These are phyloP conservation scores for Drosophila melanogaster DNA, from an alignment of 1,140 invertebrate genomes.

Conservation along the genomic window DNA sequence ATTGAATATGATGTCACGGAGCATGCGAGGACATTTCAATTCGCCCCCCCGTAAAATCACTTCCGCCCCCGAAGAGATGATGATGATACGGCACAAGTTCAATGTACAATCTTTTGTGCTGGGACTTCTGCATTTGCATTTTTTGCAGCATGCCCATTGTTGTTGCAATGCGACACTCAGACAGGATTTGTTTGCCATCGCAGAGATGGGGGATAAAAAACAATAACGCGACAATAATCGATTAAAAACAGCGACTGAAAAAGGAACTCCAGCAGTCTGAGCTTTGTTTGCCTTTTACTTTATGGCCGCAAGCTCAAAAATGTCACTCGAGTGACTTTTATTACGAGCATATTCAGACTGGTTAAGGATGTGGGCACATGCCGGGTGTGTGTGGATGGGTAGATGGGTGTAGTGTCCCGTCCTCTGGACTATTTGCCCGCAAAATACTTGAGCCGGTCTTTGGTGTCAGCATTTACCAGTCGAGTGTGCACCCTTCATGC, in stretches of 20 bases:
- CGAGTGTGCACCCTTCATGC: slow-evolving; percentile 47
- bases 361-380: slow-evolving; percentile 6
- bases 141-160: slow-evolving; percentile 39
- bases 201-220: slow-evolving; percentile 19
- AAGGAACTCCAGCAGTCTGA: slow-evolving; percentile 47
- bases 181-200: slow-evolving; percentile 66
- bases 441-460: slow-evolving; percentile 74
- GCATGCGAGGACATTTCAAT: slow-evolving; percentile 64
- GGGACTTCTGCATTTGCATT: slow-evolving; percentile 51
- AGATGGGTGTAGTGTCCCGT: background rate
- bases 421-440: slow-evolving; percentile 73
- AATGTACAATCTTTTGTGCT: slow-evolving; percentile 66
- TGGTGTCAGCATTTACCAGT: slow-evolving; percentile 80
- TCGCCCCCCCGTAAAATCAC: slow-evolving; percentile 13
- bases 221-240: slow-evolving; percentile 72
- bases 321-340: slow-evolving; percentile 81
- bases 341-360: slow-evolving; percentile 48
- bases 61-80: slow-evolving; percentile 14
- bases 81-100: slow-evolving; percentile 72
- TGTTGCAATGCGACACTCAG: slow-evolving; percentile 74
- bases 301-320: slow-evolving; percentile 77
- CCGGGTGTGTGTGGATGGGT: background rate
- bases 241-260: slow-evolving; percentile 75
- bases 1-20: slow-evolving; percentile 66
- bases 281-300: slow-evolving; percentile 76